A percentile compares a stretch with the other conserved stretches of the same genome.
Evolutionary conservation across 2,888 invertebrate species (phyloP).

Genomic region (Xanthia togata): DNA sequence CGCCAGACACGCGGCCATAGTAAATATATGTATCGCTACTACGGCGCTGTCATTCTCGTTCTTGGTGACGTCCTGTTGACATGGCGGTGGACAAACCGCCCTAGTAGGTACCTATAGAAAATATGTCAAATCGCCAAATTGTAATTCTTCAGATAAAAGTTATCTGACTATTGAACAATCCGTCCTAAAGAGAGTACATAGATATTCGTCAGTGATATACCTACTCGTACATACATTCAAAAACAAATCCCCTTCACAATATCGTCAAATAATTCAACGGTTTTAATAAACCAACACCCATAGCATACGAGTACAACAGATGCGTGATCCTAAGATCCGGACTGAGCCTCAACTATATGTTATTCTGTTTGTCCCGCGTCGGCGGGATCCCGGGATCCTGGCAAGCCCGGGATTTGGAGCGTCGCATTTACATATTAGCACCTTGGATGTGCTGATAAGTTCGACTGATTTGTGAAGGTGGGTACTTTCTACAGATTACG

Average conservation of each 20-base stretch:
- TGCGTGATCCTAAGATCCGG: conserved; percentile 49
- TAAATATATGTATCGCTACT: background rate
- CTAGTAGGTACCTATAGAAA: background rate
- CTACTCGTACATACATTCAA: background rate
- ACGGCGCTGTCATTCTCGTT: background rate
- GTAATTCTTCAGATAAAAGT: background rate
- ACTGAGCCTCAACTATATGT: conserved; percentile 63
- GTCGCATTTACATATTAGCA: conserved; percentile 72
- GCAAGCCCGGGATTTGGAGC: conserved; percentile 61
- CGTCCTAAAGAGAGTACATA: background rate
- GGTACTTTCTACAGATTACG: conserved; percentile 24
- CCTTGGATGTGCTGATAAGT: conserved; percentile 55
- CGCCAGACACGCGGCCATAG: background rate
- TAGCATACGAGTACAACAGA: conserved; percentile 42
- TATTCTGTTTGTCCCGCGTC: conserved; percentile 68
- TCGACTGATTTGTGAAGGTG: conserved; percentile 58
- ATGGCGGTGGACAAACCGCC: background rate
- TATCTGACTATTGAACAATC: background rate
- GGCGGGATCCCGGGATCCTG: conserved; percentile 30
- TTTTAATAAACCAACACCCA: conserved; percentile 56
- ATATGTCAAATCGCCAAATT: background rate
- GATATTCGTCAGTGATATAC: background rate
- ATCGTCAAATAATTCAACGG: conserved; percentile 28
- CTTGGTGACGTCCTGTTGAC: background rate
- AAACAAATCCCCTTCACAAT: conserved; percentile 19